Evolutionary conservation across 2,797 vertebrate genomes (phyloP).

Genomic region (Myotis vivesi): DNA sequence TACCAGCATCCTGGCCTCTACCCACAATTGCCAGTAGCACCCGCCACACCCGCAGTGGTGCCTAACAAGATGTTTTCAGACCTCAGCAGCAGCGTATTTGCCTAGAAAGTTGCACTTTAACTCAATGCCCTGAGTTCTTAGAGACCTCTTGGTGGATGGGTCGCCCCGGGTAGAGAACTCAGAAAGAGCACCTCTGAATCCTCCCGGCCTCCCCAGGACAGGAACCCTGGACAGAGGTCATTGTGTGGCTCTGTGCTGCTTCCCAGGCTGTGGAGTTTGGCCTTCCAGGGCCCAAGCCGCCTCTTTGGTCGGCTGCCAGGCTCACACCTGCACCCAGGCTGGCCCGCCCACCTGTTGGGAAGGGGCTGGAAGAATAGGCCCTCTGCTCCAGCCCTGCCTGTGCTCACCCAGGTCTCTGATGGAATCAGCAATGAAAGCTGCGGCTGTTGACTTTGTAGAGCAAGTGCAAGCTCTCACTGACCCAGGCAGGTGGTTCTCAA

Average conservation of each 20-base stretch:
- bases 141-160: neutral
- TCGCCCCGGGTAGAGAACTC: neutral
- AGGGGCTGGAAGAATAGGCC: neutral
- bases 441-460: neutral
- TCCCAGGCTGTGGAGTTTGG: neutral
- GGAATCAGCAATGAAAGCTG: neutral
- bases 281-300: neutral
- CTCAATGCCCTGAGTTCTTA: neutral
- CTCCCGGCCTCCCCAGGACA: neutral
- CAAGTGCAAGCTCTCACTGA: neutral
- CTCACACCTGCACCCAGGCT: neutral
- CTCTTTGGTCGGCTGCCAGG: rapidly evolving
- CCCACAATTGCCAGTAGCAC: too few relatives aligned
- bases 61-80: neutral
- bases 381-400: neutral
- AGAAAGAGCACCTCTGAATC: neutral
- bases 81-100: neutral
- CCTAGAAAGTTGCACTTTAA: neutral
- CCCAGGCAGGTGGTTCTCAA: neutral
- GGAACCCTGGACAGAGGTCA: neutral
- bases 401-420: neutral
- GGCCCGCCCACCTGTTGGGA: neutral
- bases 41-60: neutral
- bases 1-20: neutral
- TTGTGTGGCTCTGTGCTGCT: neutral